Evolutionary conservation across 2,888 invertebrate species (phyloP).

Genomic region (Drosophila quinaria): DNA sequence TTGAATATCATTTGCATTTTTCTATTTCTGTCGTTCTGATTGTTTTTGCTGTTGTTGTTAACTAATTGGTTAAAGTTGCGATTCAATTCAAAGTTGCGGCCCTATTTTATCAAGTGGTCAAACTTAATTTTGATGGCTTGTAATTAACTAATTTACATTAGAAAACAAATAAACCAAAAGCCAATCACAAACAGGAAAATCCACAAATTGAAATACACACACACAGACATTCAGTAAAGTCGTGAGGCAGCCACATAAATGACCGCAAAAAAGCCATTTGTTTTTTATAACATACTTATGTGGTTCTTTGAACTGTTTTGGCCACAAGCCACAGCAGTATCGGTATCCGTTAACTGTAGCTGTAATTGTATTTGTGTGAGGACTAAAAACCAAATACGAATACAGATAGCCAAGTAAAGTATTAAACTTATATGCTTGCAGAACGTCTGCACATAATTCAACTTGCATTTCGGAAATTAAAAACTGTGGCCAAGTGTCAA

Average conservation of each 20-base stretch:
- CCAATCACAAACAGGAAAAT: constrained; percentile 11
- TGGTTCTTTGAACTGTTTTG: constrained; percentile 26
- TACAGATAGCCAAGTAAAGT: not conserved
- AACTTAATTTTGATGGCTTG: constrained; percentile 33
- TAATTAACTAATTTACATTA: constrained; percentile 54
- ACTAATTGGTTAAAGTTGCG: constrained; percentile 12
- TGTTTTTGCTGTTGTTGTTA: not conserved
- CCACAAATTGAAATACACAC: constrained; percentile 1
- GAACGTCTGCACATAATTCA: not conserved
- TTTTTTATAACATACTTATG: constrained; percentile 48
- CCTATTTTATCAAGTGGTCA: constrained; percentile 16
- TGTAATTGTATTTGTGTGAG: not conserved
- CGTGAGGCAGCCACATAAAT: constrained; percentile 9
- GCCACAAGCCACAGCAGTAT: constrained; percentile 13
- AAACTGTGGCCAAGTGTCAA: constrained; percentile 25
- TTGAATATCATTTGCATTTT: constrained; percentile 20
- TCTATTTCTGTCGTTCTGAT: not conserved
- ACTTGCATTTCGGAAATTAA: constrained; percentile 25
- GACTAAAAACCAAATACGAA: not conserved
- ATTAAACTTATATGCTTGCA: not conserved
- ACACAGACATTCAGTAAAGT: not conserved
- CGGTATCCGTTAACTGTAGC: constrained; percentile 2
- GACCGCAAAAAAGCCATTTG: constrained; percentile 36
- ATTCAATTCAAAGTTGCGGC: constrained; percentile 11
- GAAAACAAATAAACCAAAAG: constrained; percentile 23